Base-by-base conservation (phyloP, 2,888 invertebrate species). In the Andricus curvator region DNA sequence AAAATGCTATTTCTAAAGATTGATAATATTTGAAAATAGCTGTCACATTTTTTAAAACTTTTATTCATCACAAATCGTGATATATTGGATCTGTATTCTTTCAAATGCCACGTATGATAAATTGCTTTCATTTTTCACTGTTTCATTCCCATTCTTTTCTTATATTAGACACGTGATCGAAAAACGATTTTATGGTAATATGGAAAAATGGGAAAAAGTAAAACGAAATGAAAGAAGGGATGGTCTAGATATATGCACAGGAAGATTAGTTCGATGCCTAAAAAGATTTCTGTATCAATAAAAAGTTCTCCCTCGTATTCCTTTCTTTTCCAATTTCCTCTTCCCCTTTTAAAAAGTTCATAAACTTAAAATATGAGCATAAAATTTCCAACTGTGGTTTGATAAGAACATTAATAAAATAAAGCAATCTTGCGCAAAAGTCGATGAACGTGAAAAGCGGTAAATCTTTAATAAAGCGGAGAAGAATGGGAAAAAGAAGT, bases 401-500 rank as follows among this genome's bases (percentile, higher is more conserved):
- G 74, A 74, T 56, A 74, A 74, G 51, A 51, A 74, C 29, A 51
- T 56, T 56, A 56, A 74, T 51, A 74, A 74, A 56, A 56, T 74
- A 74, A 74, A 51, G 33, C 33, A 74, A 56, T 74, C 56, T 74
- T 41, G 33, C 56, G 33, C 74, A 74, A 56, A 74, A 70, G 70
- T 70, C 33, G 74, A 74, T 74, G 74, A 56, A 56, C 33, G n/a
- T 29, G 29, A 51, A 70, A 56, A 48, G 48, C 20, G 8, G 56
- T 74, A 74, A 74, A 74, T 74, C 56, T 74, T 74, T 74, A 56
- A 74, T 56, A 74, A 48, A 56, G 66, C 51, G 64, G 83, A 82
- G 22, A 77, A 65, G 44, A 41, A 22, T 11, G 15, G 48, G n/a
- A 70, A 66, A 64, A 48, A 13, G 29, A 70, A 62, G 3, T 15